These are phyloP conservation scores for Albula goreensis DNA, from an alignment of 2,113 vertebrate species.

Conservation along the genomic window DNA sequence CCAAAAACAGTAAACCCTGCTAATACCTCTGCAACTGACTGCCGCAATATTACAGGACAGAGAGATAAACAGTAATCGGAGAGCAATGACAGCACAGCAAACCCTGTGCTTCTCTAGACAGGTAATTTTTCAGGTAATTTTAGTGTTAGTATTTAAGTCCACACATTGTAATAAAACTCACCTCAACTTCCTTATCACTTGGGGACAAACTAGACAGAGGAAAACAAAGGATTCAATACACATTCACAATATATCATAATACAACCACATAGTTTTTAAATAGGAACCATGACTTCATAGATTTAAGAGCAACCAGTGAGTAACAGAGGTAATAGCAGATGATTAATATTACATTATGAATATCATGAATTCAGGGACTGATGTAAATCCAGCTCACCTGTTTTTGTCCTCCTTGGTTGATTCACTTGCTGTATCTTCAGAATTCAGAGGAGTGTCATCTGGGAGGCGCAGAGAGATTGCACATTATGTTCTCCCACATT, in stretches of 20 bases:
- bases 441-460: slow-evolving; percentile 52
- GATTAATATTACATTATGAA: background rate
- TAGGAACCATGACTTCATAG: no score
- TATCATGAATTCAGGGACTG: background rate
- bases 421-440: slow-evolving; percentile 41
- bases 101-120: no score
- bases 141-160: background rate
- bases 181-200: slow-evolving; percentile 91
- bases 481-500: background rate
- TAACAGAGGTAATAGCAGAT: background rate
- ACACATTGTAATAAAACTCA: slow-evolving; percentile 42
- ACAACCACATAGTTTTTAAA: background rate
- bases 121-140: background rate
- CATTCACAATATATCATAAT: background rate
- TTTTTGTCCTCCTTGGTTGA: slow-evolving; percentile 50
- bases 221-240: background rate
- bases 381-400: slow-evolving; percentile 44
- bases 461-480: background rate
- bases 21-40: no score
- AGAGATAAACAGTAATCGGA: no score
- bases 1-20: no score
- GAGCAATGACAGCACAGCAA: no score
- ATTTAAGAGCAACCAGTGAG: background rate
- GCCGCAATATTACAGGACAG: no score
- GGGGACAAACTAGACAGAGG: slow-evolving; percentile 70